Evolutionary conservation across 2,113 vertebrate species (phyloP).

Genomic region (Scalopus aquaticus): DNA sequence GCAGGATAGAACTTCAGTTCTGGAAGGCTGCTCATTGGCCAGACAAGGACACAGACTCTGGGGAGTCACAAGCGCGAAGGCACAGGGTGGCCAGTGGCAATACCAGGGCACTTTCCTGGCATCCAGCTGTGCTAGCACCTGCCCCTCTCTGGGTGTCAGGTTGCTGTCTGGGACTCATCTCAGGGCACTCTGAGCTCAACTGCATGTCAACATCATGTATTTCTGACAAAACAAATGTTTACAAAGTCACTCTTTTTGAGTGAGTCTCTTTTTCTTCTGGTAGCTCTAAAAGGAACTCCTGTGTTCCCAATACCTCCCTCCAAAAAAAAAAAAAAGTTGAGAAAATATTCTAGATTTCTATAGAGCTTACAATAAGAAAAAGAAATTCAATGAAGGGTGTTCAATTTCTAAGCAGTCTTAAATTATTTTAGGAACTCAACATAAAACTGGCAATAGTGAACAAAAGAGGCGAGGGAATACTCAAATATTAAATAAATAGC

Average conservation of each 20-base stretch:
- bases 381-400: neutral
- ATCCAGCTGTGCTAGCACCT: accelerated
- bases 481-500: neutral
- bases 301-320: neutral
- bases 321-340: neutral
- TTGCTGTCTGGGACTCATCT: neutral
- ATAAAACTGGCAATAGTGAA: conserved; percentile 10
- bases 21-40: neutral
- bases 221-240: neutral
- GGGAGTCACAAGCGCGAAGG: neutral
- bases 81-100: neutral
- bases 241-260: neutral
- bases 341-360: conserved; percentile 33
- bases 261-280: neutral
- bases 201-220: accelerated
- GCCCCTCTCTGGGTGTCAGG: accelerated
- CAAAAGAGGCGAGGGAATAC: neutral
- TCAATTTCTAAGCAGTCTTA: neutral
- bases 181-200: too few species aligned
- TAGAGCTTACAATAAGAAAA: neutral
- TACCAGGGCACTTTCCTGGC: neutral
- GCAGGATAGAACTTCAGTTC: neutral
- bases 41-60: neutral
- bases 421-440: neutral
- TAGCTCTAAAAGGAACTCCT: neutral